phyloP scores from a whole-genome alignment of 2,888 invertebrate genomes.

The Gryllus longicercus region DNA sequence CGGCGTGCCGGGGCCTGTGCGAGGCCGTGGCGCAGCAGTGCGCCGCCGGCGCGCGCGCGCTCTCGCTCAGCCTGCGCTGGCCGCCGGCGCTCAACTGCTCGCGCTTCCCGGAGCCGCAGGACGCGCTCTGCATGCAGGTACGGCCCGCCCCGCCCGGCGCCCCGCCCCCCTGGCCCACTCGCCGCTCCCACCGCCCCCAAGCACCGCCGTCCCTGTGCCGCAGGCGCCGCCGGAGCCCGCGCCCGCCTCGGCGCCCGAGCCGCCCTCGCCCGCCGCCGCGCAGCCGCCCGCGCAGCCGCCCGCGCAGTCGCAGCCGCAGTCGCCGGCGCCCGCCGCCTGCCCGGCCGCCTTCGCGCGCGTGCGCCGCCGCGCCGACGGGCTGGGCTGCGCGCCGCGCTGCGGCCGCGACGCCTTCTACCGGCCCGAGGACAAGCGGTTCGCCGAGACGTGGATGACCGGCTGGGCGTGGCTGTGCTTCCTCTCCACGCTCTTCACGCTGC shows the following conservation, averaged over 20 bases:
- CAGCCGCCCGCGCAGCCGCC: too few relatives aligned
- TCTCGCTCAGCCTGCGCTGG: conserved; percentile 60
- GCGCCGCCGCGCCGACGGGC: conserved; percentile 50
- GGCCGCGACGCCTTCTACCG: conserved; percentile 66
- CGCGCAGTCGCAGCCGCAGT: neutral
- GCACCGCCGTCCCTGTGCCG: neutral
- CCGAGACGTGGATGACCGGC: conserved; percentile 71
- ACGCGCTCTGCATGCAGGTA: conserved; percentile 73
- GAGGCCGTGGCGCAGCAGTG: conserved; percentile 68
- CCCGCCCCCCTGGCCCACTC: neutral
- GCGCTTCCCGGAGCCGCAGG: conserved; percentile 70
- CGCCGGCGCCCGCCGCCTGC: conserved; percentile 44
- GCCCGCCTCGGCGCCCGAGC: neutral
- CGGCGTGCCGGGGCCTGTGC: conserved; percentile 82
- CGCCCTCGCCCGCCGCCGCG: conserved; percentile 40
- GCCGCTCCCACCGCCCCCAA: too few relatives aligned
- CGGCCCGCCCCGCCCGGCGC: conserved; percentile 33
- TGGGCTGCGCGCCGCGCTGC: conserved; percentile 56
- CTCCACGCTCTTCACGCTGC: conserved; percentile 76
- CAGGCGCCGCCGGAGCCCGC: neutral
- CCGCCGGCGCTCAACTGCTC: conserved; percentile 73
- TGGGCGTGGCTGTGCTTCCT: conserved; percentile 75
- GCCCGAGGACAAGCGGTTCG: conserved; percentile 63
- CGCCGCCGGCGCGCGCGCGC: conserved; percentile 45
- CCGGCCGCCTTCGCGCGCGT: conserved; percentile 60